Evolutionary conservation across 2,797 vertebrate genomes (phyloP), one percentile per base, ranked within the genome.

Genomic region (Sitta carolinensis): DNA sequence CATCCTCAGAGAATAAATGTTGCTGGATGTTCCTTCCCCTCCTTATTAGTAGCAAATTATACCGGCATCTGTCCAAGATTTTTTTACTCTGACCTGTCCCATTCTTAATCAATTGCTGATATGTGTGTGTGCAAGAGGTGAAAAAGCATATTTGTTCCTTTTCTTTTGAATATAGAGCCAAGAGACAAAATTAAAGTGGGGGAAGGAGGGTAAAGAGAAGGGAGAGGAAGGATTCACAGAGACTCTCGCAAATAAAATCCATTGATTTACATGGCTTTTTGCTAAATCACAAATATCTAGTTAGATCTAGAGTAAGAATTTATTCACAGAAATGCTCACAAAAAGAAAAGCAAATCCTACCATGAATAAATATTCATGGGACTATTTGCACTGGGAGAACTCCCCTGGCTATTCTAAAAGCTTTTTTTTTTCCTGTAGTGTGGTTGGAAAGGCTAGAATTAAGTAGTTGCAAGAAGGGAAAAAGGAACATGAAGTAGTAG

Each of bases 311-410:
- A 80, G 34, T 58, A 90, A 94, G 77, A 96, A 93, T 94, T 94
- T 96, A 94, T 93, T 94, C 87, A 55, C 52, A 76, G 29, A 83
- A 94, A 84, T 78, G 48, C 62, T 93, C 79, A 70, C 61, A 84
- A 86, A 95, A 90, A 94, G 47, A 70, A 84, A 89, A 91, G 89
- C 34, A 93, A 94, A 96, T 95, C 80, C 87, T 91, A 90, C 70
- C 63, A 82, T 82, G 87, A 94, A 96, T 96, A 96, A 95, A 96
- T 94, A 94, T 95, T 94, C 94, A 93, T 90, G 63, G 85, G 7
- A 84, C 52, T 90, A 82, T 94, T 95, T 93, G 63, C 80, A 90
- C 83, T 80, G 70, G 45, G 74, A 91, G 70, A 90, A 22, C 50
- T 96, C 85, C 84, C 80, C 38, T 87, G 94, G 83, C 70, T 95